Conservation (phyloP, 2,797 vertebrate species). For the Echeneis naucrates region DNA sequence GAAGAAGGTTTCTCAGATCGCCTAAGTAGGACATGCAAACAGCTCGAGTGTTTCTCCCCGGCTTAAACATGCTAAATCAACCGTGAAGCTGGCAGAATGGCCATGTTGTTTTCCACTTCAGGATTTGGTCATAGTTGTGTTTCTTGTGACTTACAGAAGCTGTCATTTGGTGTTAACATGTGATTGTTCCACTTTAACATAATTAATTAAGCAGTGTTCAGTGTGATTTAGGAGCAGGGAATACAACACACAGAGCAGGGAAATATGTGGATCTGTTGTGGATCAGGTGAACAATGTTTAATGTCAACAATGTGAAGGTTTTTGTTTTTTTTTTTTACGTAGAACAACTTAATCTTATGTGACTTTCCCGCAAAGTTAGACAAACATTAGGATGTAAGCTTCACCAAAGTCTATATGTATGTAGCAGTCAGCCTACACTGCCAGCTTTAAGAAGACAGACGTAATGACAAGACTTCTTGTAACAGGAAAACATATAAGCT, state of each 20-base stretch:
- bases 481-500: conserved; percentile 68
- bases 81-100: conserved; percentile 49
- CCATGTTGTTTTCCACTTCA: conserved; percentile 55
- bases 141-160: conserved; percentile 57
- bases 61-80: conserved; percentile 45
- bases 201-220: conserved; percentile 59
- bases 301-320: conserved; percentile 68
- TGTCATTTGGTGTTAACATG: conserved; percentile 62
- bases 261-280: conserved; percentile 42
- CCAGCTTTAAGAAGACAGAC: conserved; percentile 66
- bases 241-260: conserved; percentile 50
- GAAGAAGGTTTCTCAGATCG: conserved; percentile 27
- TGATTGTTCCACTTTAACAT: conserved; percentile 67
- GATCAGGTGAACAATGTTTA: conserved; percentile 49
- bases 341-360: conserved; percentile 34
- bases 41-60: conserved; percentile 20
- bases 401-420: conserved; percentile 49
- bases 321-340: background rate
- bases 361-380: conserved; percentile 36
- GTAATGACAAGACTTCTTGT: too few species aligned
- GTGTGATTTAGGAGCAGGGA: conserved; percentile 41
- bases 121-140: conserved; percentile 50
- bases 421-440: conserved; percentile 82
- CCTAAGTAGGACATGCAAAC: conserved; percentile 28
- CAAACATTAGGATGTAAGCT: conserved; percentile 32